Evolutionary conservation across 1,140 invertebrate species (phyloP), one percentile per base, ranked within the genome.

Genomic region (Andrena cerasifolii): DNA sequence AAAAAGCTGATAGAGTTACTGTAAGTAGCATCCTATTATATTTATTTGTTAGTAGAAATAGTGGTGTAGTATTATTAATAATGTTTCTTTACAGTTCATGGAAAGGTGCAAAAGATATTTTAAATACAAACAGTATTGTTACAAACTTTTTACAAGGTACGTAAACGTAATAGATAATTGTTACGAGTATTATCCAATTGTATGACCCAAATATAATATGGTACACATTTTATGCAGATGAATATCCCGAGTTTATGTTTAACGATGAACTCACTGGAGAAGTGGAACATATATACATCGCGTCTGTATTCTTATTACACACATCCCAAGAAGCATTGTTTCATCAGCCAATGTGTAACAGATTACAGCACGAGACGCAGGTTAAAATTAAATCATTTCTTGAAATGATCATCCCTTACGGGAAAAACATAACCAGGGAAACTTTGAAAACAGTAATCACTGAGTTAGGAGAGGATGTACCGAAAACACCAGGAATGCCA

Each of bases 331-430:
- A 88, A 26, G 77, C 86, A 21, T 53, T 72, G 43, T 90, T 91
- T 78, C 86, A 93, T 66, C 83, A 86, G 65, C 85, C 89, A 7
- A 92, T 93, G 90, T 90, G 89, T 54, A 70, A 71, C 0, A 89
- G 87, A 36, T 56, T 92, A 3, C 71, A 82, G 6, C 78, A 89
- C 24, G 90, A 92, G 43, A 88, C 86, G 0, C 91, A 93, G 81
- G 59, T 91, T 8, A 88, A 87, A 70, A 90, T 93, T 63, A 93
- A 92, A 88, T 62, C 83, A n/a, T 92, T 92, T 71, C 79, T 92
- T 2, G 91, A 92, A 79, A 81, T 78, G 2, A 33, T 90, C 6
- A 83, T 92, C 14, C 87, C 89, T 2, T 82, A 88, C 58, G 89
- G 88, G n/a, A 88, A 86, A 58, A 74, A 85, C 18, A 63, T 93